Conservation (phyloP, 1,140 invertebrate genomes). For the Drosophila cardini region DNA sequence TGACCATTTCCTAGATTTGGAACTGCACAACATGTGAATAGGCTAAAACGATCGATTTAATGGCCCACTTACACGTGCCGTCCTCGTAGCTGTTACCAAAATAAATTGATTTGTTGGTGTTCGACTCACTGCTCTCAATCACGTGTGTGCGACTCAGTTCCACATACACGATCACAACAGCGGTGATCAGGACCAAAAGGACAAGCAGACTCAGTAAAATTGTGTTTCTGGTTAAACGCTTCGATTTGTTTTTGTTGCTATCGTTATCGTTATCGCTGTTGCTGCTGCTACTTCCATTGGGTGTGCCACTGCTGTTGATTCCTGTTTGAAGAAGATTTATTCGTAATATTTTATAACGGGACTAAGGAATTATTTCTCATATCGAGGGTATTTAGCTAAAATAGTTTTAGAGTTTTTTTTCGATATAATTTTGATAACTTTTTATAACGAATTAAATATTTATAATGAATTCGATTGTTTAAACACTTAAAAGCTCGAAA, state of each 20-base stretch:
- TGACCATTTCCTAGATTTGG: constrained; percentile 84
- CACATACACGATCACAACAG: constrained; percentile 60
- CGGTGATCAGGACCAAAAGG: constrained; percentile 60
- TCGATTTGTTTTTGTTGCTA: constrained; percentile 11
- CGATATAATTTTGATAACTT: too few relatives aligned
- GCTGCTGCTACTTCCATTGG: constrained; percentile 22
- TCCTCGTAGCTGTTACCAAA: constrained; percentile 79
- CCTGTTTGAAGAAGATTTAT: constrained; percentile 44
- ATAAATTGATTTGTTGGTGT: constrained; percentile 37
- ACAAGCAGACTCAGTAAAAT: constrained; percentile 64
- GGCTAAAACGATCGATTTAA: constrained; percentile 28
- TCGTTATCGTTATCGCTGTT: constrained; percentile 7
- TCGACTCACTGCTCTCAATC: background rate
- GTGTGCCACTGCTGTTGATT: constrained; percentile 59
- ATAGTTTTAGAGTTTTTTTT: too few relatives aligned
- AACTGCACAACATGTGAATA: constrained; percentile 74
- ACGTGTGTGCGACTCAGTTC: constrained; percentile 45
- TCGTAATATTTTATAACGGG: background rate
- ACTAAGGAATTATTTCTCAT: too few relatives aligned
- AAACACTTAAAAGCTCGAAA: too few relatives aligned
- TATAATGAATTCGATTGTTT: too few relatives aligned
- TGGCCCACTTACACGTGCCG: constrained; percentile 75
- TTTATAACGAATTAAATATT: too few relatives aligned
- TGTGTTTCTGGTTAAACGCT: constrained; percentile 63
- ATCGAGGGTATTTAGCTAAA: too few relatives aligned